Evolutionary conservation across 2,797 vertebrate genomes (phyloP), one percentile per base, ranked within the genome.

Genomic region (Arnoldichthys spilopterus): DNA sequence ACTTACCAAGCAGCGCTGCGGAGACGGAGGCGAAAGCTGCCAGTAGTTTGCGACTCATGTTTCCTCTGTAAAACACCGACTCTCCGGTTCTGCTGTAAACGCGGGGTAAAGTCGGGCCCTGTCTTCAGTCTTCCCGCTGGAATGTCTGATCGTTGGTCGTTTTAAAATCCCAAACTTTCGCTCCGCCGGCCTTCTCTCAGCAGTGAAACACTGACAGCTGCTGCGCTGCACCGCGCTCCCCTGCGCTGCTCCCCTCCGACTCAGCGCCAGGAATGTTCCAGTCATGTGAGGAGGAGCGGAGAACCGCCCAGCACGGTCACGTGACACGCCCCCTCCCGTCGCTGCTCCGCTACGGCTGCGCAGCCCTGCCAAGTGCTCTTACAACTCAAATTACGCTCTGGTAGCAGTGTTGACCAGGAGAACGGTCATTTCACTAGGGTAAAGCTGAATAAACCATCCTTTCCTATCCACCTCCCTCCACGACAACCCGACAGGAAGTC

Each of bases 271-370:
- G 84, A 82, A 72, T 78, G 74, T 78, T 84, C 70, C 64, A 83
- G 79, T 93, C 92, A 92, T 87, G 92, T 94, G 92, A 93, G 87
- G 86, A 22, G 63, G 9, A 84, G 83, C 22, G 76, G 49, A 78
- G 83, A 67, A 84, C 80, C 62, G 22, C 75, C 40, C 73, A 4
- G 87, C 73, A 58, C 13, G 20, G 80, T 93, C 92, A 94, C 92
- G 92, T 93, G 92, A 89, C 15, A 13, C 15, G 13, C 24, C 24
- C 5, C 24, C 12, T 13, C 66, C 12, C 6, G 43, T 9, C 9
- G 3, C 15, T 15, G 0, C 13, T 9, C 43, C 6, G 2, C 24
- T 11, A 2, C 54, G 26, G 13, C n/a, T n/a, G 77, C 79, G 56
- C 2, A 6, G 20, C n/a, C 24, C 54, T n/a, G n/a, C n/a, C n/a